Evolutionary conservation across 2,888 invertebrate genomes (phyloP).

Genomic region (Augiades crinisus): DNA sequence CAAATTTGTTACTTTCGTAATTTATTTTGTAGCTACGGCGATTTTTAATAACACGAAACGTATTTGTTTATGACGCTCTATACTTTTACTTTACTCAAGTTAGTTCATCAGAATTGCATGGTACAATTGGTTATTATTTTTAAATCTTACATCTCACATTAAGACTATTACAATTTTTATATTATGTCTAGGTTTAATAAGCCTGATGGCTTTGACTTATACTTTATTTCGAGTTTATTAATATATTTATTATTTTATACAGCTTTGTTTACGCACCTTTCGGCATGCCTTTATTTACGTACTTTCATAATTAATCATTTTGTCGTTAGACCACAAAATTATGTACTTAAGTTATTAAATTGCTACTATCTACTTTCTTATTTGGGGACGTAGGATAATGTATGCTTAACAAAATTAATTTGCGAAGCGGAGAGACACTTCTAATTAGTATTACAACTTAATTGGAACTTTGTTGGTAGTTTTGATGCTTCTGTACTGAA

Average conservation of each 20-base stretch:
- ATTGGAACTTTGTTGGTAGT: conserved; percentile 7
- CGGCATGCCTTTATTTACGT: conserved; percentile 10
- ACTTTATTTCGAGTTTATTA: background rate
- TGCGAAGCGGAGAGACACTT: conserved; percentile 1
- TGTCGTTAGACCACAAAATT: conserved; percentile 4
- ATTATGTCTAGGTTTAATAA: background rate
- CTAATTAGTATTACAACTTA: conserved; percentile 11
- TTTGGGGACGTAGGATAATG: conserved; percentile 3
- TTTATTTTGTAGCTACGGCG: conserved; percentile 27
- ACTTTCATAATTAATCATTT: background rate
- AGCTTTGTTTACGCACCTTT: conserved; percentile 7
- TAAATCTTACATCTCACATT: conserved; percentile 23
- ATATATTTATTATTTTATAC: conserved; percentile 4
- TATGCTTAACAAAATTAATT: conserved; percentile 16
- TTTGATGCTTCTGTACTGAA: conserved; percentile 4
- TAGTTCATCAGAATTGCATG: conserved; percentile 12
- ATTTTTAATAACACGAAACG: conserved; percentile 6
- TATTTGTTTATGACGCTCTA: background rate
- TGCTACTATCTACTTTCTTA: conserved; percentile 12
- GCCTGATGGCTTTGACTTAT: background rate
- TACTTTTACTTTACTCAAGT: conserved; percentile 11
- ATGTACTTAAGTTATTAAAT: conserved; percentile 1
- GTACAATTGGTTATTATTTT: conserved; percentile 19
- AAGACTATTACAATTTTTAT: conserved; percentile 2
- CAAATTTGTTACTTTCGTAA: conserved; percentile 33